Conservation (phyloP, 2,797 vertebrate genomes). For the Enteromius trimaculatus region DNA sequence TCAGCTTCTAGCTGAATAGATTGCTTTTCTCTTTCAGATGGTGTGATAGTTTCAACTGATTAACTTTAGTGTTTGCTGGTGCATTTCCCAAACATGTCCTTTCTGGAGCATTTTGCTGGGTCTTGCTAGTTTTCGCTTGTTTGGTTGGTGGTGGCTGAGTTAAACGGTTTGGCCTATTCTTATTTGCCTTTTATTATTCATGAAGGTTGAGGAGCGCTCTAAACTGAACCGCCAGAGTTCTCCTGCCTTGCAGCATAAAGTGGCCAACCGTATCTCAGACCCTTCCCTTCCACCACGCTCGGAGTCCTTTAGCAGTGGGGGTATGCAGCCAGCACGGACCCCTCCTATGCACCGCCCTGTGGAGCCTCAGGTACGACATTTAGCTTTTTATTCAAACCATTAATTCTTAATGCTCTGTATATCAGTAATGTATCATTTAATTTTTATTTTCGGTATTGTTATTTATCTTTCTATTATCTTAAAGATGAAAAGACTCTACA, state of each 20-base stretch:
- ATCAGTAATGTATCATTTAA: not conserved
- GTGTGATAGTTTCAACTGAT: conserved; percentile 23
- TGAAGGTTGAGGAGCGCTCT: conserved; percentile 94
- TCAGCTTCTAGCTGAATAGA: conserved; percentile 29
- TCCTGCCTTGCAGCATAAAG: conserved; percentile 92
- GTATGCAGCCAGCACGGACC: conserved; percentile 88
- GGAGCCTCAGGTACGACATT: conserved; percentile 87
- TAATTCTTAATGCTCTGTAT: not conserved
- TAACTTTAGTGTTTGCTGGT: conserved; percentile 13
- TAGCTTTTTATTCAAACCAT: not conserved
- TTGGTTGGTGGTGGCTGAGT: conserved; percentile 19
- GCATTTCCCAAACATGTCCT: not conserved
- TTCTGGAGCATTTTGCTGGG: not conserved
- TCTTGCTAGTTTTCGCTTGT: conserved; percentile 1
- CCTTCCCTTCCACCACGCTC: conserved; percentile 92
- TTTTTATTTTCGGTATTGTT: not conserved
- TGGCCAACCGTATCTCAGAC: conserved; percentile 92
- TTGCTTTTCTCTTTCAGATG: conserved; percentile 35
- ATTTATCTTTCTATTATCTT: not conserved
- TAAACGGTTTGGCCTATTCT: not conserved
- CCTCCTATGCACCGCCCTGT: conserved; percentile 88
- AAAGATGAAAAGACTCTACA: not conserved
- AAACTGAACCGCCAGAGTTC: conserved; percentile 95
- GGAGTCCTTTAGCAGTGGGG: conserved; percentile 92
- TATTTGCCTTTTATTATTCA: conserved; percentile 28